Evolutionary conservation across 2,888 invertebrate genomes (phyloP), one percentile per base, ranked within the genome.

Genomic region (Melipona bicolor): DNA sequence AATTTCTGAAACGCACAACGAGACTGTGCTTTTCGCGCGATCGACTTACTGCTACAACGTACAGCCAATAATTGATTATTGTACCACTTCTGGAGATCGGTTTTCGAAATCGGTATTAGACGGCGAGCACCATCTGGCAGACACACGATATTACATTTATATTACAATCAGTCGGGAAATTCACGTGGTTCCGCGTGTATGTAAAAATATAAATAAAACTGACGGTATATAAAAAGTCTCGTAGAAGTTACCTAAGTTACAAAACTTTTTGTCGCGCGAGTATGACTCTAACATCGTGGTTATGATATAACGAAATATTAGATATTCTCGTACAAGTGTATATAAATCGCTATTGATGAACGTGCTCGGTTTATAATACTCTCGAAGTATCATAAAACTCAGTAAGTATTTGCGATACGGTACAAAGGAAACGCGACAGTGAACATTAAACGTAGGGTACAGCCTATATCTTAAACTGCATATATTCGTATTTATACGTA

Each of bases 91-190:
- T 68, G 62, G 32, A 83, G 62, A 83, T 67, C 24, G 59, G 15
- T 75, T 72, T 43, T 56, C 49, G 49, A 69, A 72, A 71, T 75
- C 50, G 43, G 50, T 67, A 71, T 70, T 61, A 73, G 19, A 77
- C 77, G 79, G 77, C 78, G 32, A 27, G 27, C 27, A 27, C 71
- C 59, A 69, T 50, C 73, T 61, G 68, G 61, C 64, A 70, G 77
- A 77, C 62, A 75, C 52, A 77, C 54, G 67, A 64, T 71, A 72
- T 77, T 78, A 75, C 62, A 72, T 65, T 64, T 84, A 85, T 85
- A 78, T 84, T 85, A 84, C 71, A 84, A 49, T 75, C 75, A 52
- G 50, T 76, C 70, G 68, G 76, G 32, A 73, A 54, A 54, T 73
- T 83, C 56, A 36, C 49, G 27, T 27, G 56, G 43, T 56, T 67